Conservation (phyloP, 2,797 vertebrate genomes). For the Gambelia wislizenii region DNA sequence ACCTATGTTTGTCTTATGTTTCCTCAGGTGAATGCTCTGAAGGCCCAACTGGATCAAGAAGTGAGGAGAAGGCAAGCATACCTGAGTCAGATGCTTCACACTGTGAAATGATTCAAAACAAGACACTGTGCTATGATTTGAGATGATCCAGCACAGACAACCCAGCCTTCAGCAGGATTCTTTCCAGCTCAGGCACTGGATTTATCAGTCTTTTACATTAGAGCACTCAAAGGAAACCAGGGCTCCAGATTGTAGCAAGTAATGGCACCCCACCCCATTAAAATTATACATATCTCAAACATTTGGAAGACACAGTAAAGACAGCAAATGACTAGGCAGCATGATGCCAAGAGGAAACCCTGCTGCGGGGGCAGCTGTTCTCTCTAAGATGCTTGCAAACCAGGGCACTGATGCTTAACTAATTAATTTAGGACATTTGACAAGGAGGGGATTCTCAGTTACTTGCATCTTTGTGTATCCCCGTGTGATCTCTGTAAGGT, state of each 20-base stretch:
- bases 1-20: neutral
- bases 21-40: conserved; percentile 79
- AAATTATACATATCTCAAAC: neutral
- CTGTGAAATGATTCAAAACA: conserved; percentile 55
- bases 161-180: neutral
- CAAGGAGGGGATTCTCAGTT: conserved; percentile 20
- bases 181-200: neutral
- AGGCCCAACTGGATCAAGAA: conserved; percentile 84
- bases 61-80: conserved; percentile 69
- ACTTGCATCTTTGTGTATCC: conserved; percentile 6
- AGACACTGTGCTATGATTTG: neutral
- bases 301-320: conserved; percentile 14
- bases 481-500: conserved; percentile 8
- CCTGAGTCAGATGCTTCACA: conserved; percentile 74
- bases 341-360: conserved; percentile 33
- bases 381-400: conserved; percentile 21
- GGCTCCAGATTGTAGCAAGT: neutral
- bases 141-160: neutral
- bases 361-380: conserved; percentile 46
- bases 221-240: neutral
- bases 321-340: conserved; percentile 19
- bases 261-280: neutral
- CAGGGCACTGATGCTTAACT: conserved; percentile 33
- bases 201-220: neutral
- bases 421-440: conserved; percentile 31